Evolutionary conservation across 92 coral and sea anemone genomes (phyloP).

Genomic region (Actinostola sp.): DNA sequence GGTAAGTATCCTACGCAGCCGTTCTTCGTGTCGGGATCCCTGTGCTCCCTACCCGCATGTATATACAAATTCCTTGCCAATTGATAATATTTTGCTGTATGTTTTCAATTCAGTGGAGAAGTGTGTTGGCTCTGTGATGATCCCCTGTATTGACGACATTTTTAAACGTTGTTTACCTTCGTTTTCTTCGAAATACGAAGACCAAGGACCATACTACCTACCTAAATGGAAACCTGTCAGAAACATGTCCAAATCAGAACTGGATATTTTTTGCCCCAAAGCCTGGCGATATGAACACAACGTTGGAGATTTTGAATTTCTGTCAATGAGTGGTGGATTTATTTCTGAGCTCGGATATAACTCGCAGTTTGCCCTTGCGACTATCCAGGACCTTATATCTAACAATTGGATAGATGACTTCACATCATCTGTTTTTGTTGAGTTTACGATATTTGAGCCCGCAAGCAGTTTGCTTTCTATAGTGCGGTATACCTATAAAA

Average conservation of each 20-base stretch:
- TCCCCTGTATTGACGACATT: background rate
- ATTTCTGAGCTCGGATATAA: constrained; percentile 84
- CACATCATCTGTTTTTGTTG: constrained; percentile 73
- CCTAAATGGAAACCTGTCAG: constrained; percentile 70
- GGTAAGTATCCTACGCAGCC: too few relatives aligned
- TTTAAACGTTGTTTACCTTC: background rate
- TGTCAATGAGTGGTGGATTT: constrained; percentile 66
- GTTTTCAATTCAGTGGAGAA: background rate
- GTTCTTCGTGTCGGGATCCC: too few relatives aligned
- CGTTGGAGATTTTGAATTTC: constrained; percentile 20
- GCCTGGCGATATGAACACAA: constrained; percentile 70
- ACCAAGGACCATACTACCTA: constrained; percentile 63
- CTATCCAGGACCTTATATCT: constrained; percentile 52
- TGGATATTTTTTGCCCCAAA: constrained; percentile 55
- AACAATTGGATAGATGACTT: constrained; percentile 69
- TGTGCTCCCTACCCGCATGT: too few relatives aligned
- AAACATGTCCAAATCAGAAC: constrained; percentile 26
- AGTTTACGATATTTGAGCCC: constrained; percentile 81
- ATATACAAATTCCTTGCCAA: too few relatives aligned
- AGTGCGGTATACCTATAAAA: constrained; percentile 64
- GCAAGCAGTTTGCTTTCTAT: constrained; percentile 72
- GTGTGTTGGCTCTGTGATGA: constrained; percentile 2
- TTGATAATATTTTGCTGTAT: background rate
- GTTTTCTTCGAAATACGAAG: constrained; percentile 44
- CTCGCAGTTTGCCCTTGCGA: constrained; percentile 50